Evolutionary conservation across 2,113 vertebrate species (phyloP).

Genomic region (Indri indri): DNA sequence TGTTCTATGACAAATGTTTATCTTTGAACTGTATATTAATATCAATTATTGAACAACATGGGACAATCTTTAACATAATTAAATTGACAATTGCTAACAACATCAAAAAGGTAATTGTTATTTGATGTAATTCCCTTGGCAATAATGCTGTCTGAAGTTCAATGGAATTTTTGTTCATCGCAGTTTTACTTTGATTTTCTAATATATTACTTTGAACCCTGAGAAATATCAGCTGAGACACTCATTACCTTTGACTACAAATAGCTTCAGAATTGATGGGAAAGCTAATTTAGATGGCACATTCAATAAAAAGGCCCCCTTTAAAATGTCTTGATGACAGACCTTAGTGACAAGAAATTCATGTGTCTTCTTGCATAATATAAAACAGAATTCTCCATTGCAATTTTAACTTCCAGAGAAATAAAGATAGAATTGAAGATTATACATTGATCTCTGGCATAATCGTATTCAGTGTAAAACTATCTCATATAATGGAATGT

Average conservation of each 20-base stretch:
- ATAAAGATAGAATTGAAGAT: constrained; percentile 53
- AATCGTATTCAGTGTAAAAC: constrained; percentile 58
- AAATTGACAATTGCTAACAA: constrained; percentile 78
- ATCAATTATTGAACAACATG: constrained; percentile 55
- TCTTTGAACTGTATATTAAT: constrained; percentile 53
- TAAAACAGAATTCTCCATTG: constrained; percentile 65
- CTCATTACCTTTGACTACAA: constrained; percentile 81
- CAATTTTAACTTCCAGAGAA: constrained; percentile 54
- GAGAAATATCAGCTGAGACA: constrained; percentile 69
- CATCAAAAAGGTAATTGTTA: constrained; percentile 75
- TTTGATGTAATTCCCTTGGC: constrained; percentile 76
- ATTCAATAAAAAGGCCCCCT: constrained; percentile 73
- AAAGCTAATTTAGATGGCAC: constrained; percentile 77
- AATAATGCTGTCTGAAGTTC: constrained; percentile 79
- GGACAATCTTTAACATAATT: constrained; percentile 74
- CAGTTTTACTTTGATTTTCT: constrained; percentile 81
- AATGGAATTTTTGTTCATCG: constrained; percentile 75
- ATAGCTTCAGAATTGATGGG: constrained; percentile 79
- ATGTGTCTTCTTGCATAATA: constrained; percentile 45
- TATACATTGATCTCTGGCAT: constrained; percentile 46
- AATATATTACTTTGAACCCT: constrained; percentile 80
- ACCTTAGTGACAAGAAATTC: constrained; percentile 59
- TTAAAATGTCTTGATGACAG: constrained; percentile 75
- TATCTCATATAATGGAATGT: constrained; percentile 32
- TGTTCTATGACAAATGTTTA: constrained; percentile 46